Evolutionary conservation across 2,888 invertebrate genomes (phyloP), one percentile per base, ranked within the genome.

Genomic region (Monopis laevigella): DNA sequence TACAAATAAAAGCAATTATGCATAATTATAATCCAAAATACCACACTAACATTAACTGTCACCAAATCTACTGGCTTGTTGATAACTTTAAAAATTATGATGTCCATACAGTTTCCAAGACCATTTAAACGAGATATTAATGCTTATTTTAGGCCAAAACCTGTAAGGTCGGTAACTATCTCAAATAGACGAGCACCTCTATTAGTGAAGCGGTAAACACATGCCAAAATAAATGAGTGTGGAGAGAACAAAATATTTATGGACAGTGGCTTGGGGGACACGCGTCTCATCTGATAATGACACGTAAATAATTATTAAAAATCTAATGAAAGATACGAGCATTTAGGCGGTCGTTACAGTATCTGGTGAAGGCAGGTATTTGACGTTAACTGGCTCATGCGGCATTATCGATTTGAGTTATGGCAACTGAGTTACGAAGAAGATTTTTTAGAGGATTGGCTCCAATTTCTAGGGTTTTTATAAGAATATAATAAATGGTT

Each of bases 251-350:
- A 62, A 61, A 59, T 59, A 62, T 59, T 57, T 41, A 36, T 36
- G 36, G n/a, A n/a, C n/a, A n/a, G n/a, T n/a, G n/a, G n/a, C n/a
- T n/a, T n/a, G n/a, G n/a, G n/a, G 65, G 68, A 67, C 71, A 68
- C 62, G 56, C 54, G 56, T 61, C 57, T 44, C 64, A 75, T 78
- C 77, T 64, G 78, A 77, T 78, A 74, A 65, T 64, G 62, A 59
- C 59, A 65, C 66, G 68, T 73, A 70, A 73, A 77, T 78, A 73
- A 75, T 77, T 77, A 77, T 75, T 68, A 75, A 77, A 75, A 75
- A 74, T 75, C 72, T 59, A 62, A 65, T 55, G 62, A 57, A 58
- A 66, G 74, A 75, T 75, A 73, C 63, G 67, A 61, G 67, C 72
- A 65, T 75, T 77, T 75, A 73, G 71, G 70, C 65, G 69, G 58